phyloP scores from a whole-genome alignment of 2,113 vertebrate species.

The Colaptes auratus region DNA sequence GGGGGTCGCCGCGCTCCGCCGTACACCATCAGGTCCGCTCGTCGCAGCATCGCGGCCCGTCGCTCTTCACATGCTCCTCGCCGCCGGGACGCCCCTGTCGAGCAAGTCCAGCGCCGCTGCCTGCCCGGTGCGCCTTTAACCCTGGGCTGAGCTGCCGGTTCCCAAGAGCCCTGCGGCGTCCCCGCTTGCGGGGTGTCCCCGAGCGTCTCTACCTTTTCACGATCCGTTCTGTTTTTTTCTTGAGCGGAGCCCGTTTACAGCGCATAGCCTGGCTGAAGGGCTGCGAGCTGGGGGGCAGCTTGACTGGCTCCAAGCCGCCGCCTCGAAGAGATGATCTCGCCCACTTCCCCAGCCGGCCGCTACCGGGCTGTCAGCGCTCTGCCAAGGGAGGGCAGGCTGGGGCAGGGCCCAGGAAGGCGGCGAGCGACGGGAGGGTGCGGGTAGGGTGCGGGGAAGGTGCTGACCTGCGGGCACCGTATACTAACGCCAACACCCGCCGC shows the following conservation, averaged over 20 bases:
- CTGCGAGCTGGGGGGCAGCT: slow-evolving; percentile 75
- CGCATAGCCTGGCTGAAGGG: slow-evolving; percentile 82
- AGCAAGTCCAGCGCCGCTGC: background rate
- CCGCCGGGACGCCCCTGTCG: background rate
- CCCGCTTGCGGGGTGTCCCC: background rate
- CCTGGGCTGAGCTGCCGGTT: background rate
- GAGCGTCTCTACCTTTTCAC: slow-evolving; percentile 87
- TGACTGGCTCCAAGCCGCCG: slow-evolving; percentile 58
- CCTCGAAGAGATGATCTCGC: background rate
- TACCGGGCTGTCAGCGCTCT: background rate
- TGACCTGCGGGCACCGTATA: rapidly evolving
- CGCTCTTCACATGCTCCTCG: slow-evolving; percentile 74
- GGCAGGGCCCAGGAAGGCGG: background rate
- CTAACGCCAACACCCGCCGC: background rate
- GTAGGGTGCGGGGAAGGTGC: too few species aligned
- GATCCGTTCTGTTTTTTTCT: slow-evolving; percentile 85
- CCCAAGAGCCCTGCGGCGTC: background rate
- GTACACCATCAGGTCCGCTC: slow-evolving; percentile 52
- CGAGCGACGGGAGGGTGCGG: rapidly evolving
- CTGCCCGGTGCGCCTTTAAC: background rate
- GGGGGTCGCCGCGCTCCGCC: slow-evolving; percentile 37
- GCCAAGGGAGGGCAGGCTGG: background rate
- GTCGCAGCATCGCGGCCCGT: slow-evolving; percentile 61
- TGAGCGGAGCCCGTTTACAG: slow-evolving; percentile 82
- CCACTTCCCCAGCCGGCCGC: background rate